These are phyloP conservation scores for Myotis yumanensis DNA, from an alignment of 2,113 vertebrate genomes.

Conservation along the genomic window DNA sequence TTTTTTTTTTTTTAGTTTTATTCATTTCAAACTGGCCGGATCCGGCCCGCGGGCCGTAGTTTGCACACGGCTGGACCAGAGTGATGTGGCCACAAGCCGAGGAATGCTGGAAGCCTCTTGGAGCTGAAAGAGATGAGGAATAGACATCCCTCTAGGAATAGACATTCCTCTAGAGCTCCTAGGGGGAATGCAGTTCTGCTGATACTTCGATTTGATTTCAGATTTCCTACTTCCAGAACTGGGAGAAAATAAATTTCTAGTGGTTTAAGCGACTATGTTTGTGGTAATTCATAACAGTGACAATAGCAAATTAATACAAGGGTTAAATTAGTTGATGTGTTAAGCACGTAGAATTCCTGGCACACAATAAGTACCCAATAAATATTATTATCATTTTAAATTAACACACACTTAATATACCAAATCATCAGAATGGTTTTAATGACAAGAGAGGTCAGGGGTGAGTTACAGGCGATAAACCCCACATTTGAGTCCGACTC, in stretches of 20 bases:
- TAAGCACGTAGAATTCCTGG: neutral
- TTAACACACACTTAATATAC: fast-evolving
- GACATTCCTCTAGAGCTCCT: neutral
- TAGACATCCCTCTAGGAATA: fast-evolving
- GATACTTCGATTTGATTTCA: neutral
- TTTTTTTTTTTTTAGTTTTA: no score
- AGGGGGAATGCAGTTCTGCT: neutral
- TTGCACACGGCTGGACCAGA: no score
- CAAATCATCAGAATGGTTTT: neutral
- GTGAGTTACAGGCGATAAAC: fast-evolving
- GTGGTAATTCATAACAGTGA: neutral
- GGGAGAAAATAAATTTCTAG: neutral
- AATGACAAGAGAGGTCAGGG: neutral
- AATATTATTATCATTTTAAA: fast-evolving
- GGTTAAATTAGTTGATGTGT: neutral
- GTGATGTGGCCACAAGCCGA: fast-evolving
- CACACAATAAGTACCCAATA: fast-evolving
- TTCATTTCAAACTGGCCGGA: no score
- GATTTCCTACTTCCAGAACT: no score
- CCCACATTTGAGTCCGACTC: fast-evolving
- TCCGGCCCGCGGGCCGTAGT: no score
- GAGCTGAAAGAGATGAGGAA: neutral
- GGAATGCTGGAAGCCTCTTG: fast-evolving
- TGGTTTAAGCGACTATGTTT: neutral
- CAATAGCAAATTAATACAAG: fast-evolving